Conservation (phyloP, 2,797 vertebrate species). For the Anolis apletophallus region DNA sequence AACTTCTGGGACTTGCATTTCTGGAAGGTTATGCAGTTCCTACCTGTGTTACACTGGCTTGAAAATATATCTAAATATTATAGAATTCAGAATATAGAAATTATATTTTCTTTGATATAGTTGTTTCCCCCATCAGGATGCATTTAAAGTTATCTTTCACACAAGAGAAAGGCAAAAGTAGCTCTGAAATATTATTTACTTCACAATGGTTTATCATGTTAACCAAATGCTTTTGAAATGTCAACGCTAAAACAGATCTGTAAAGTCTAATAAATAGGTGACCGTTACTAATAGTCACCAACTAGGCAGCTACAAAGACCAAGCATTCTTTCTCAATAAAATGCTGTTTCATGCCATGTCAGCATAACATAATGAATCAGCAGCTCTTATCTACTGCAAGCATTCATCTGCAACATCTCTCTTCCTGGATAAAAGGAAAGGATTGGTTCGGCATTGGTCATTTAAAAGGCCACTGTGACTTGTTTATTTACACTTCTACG, state of each 20-base stretch:
- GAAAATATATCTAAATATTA: background rate
- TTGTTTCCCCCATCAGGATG: constrained; percentile 10
- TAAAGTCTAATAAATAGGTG: constrained; percentile 2
- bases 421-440: constrained; percentile 67
- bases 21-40: no score
- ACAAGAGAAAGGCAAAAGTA: background rate
- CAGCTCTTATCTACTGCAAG: constrained; percentile 76
- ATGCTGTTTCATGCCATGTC: constrained; percentile 88
- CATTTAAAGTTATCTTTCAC: background rate
- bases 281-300: constrained; percentile 30
- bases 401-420: constrained; percentile 71
- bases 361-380: constrained; percentile 89
- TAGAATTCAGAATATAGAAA: background rate
- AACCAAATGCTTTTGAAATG: background rate
- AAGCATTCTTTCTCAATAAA: constrained; percentile 63
- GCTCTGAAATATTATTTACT: background rate
- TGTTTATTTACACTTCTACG: constrained; percentile 1
- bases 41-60: background rate
- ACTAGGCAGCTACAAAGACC: background rate
- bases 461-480: constrained; percentile 14
- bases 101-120: background rate
- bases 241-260: background rate
- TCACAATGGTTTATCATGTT: background rate
- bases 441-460: constrained; percentile 14
- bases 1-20: no score